A percentile compares a stretch with the other conserved stretches of the same genome.
Conservation (phyloP, 2,888 invertebrate genomes). For the Parnassius glacialis region DNA sequence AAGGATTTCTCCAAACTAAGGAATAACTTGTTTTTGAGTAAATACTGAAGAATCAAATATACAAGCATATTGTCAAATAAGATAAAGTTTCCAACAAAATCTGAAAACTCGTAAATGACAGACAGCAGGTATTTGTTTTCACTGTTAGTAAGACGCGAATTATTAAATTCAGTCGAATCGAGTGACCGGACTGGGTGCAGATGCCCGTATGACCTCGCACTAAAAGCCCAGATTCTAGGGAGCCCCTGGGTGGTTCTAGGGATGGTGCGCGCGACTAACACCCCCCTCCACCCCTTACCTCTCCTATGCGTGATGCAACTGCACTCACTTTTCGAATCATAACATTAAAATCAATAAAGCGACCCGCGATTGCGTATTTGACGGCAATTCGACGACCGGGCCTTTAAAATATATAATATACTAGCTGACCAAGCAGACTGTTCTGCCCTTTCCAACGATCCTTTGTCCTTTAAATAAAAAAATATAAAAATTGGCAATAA, state of each 20-base stretch:
- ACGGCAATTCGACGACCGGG: too few species aligned
- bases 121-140: not conserved
- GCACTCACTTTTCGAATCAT: constrained; percentile 12
- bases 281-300: constrained; percentile 6
- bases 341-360: constrained; percentile 24
- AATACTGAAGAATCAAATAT: constrained; percentile 8
- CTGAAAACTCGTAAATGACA: not conserved
- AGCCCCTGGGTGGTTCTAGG: constrained; percentile 11
- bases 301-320: constrained; percentile 17
- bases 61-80: constrained; percentile 5
- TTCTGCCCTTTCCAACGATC: too few species aligned
- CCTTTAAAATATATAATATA: too few species aligned
- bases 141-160: not conserved
- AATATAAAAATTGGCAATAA: too few species aligned
- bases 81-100: too few species aligned
- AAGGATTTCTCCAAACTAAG: constrained; percentile 12
- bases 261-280: constrained; percentile 19
- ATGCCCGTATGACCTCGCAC: constrained; percentile 15
- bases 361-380: constrained; percentile 2
- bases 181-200: constrained; percentile 7
- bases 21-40: constrained; percentile 11
- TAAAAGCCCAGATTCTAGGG: constrained; percentile 9
- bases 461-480: too few species aligned
- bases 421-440: too few species aligned
- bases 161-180: not conserved